Evolutionary conservation across 2,113 vertebrate genomes (phyloP).

Genomic region (Chaetodon auriga): DNA sequence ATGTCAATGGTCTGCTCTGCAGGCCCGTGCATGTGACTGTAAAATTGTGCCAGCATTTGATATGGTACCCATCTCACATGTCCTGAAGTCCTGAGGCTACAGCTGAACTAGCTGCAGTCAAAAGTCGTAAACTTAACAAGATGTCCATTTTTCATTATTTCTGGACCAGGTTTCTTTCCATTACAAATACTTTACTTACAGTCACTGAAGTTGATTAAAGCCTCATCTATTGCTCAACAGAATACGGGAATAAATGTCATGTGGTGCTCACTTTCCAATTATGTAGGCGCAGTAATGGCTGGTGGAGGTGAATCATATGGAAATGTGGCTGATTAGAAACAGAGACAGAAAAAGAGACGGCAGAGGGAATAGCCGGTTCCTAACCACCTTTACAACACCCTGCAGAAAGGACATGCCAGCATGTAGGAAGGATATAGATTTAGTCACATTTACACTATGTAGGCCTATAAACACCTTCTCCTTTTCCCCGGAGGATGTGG

Average conservation of each 20-base stretch:
- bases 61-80: conserved; percentile 36
- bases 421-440: conserved; percentile 66
- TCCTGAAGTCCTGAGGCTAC: background rate
- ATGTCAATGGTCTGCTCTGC: conserved; percentile 16
- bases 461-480: conserved; percentile 66
- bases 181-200: background rate
- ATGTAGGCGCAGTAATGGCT: background rate
- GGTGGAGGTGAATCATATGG: background rate
- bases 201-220: background rate
- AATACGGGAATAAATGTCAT: background rate
- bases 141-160: background rate
- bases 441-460: conserved; percentile 72
- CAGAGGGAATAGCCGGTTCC: background rate
- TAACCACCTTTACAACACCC: conserved; percentile 20
- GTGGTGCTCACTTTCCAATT: background rate
- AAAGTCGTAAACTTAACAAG: background rate
- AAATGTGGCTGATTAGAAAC: background rate
- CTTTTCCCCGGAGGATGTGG: conserved; percentile 39
- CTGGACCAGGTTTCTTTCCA: background rate
- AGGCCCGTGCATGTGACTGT: background rate
- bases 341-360: background rate
- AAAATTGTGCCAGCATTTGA: conserved; percentile 35
- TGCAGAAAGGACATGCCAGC: conserved; percentile 29
- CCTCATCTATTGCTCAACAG: background rate
- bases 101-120: background rate